A percentile compares a stretch with the other conserved stretches of the same genome.
phyloP scores from a whole-genome alignment of 2,797 vertebrate genomes.

The Paedocypris micromegethes region DNA sequence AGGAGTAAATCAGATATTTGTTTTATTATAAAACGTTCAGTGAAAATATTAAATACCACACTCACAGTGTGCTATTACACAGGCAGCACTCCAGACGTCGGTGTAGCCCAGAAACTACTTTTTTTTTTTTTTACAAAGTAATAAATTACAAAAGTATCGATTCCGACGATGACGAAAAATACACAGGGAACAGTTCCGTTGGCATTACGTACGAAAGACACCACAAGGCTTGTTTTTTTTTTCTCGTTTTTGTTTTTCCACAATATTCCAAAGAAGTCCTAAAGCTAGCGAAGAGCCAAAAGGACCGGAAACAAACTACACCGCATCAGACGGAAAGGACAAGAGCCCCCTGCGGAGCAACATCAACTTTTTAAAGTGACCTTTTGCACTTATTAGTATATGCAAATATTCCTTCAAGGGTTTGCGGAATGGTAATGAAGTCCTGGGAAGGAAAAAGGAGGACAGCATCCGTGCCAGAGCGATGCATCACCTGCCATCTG shows the following conservation, averaged over 20 bases:
- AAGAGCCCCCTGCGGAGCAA: constrained; percentile 16
- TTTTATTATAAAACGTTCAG: constrained; percentile 77
- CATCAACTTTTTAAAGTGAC: constrained; percentile 19
- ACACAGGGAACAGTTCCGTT: constrained; percentile 17
- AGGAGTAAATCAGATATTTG: constrained; percentile 50
- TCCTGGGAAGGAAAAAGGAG: constrained; percentile 21
- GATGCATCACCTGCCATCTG: constrained; percentile 3
- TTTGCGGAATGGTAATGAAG: constrained; percentile 25
- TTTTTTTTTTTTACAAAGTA: constrained; percentile 47
- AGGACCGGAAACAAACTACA: background rate
- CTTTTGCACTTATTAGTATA: constrained; percentile 37
- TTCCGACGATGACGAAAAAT: constrained; percentile 45
- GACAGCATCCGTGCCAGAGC: constrained; percentile 9
- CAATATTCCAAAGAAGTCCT: background rate
- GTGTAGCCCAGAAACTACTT: constrained; percentile 25
- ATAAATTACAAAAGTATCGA: constrained; percentile 77
- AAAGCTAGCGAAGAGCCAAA: constrained; percentile 1
- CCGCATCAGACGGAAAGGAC: background rate
- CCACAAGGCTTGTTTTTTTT: background rate
- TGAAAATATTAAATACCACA: constrained; percentile 79
- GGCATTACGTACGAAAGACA: constrained; percentile 27
- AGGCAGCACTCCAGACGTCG: constrained; percentile 15
- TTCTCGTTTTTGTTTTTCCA: background rate
- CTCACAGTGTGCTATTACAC: constrained; percentile 66
- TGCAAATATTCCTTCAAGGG: constrained; percentile 20